These are phyloP conservation scores for Lycocorax pyrrhopterus DNA, from an alignment of 2,113 vertebrate genomes.

Conservation along the genomic window DNA sequence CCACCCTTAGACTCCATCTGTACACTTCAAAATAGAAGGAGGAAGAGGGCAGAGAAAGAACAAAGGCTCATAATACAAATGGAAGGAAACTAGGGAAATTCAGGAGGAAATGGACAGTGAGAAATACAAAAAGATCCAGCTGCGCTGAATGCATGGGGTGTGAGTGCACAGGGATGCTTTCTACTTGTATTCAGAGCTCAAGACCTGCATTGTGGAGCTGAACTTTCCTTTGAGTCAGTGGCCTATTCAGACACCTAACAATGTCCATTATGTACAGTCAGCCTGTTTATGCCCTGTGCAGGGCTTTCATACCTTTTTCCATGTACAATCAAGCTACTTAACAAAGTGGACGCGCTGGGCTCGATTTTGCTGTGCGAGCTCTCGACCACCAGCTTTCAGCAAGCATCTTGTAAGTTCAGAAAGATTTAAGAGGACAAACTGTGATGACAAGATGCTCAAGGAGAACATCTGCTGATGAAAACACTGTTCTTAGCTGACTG, in stretches of 20 bases:
- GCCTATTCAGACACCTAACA: slow-evolving; percentile 58
- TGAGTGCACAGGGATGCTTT: slow-evolving; percentile 30
- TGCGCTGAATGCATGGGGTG: not conserved
- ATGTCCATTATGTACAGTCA: slow-evolving; percentile 46
- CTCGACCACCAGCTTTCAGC: not conserved
- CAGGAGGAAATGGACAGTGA: slow-evolving; percentile 61
- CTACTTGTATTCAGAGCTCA: not conserved
- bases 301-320: not conserved
- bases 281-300: slow-evolving; percentile 4
- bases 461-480: not conserved
- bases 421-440: not conserved
- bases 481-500: not conserved
- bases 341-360: not conserved
- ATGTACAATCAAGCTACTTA: not conserved
- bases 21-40: slow-evolving; percentile 41
- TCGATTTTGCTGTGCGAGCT: not conserved
- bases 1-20: not conserved
- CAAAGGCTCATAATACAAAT: slow-evolving; percentile 56
- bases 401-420: not conserved
- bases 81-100: slow-evolving; percentile 63
- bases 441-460: not conserved
- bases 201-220: slow-evolving; percentile 19
- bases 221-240: slow-evolving; percentile 41
- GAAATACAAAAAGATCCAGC: slow-evolving; percentile 63
- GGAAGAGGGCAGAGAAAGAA: slow-evolving; percentile 67